Conservation (phyloP, 2,888 invertebrate species). For the Odontomyia ornata region DNA sequence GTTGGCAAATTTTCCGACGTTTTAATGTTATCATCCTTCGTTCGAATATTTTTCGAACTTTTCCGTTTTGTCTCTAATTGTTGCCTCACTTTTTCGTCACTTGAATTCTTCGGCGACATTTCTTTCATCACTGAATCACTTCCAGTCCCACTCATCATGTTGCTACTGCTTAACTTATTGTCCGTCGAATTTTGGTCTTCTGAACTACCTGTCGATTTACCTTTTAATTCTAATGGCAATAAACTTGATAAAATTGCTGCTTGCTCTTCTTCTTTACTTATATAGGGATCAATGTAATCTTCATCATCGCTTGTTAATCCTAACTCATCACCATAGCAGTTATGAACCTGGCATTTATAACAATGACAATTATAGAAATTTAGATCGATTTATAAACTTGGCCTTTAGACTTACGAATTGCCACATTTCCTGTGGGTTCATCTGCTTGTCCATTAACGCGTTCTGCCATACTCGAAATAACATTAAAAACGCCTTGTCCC, state of each 20-base stretch:
- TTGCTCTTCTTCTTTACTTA: constrained; percentile 65
- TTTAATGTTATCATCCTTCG: constrained; percentile 59
- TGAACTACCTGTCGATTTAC: constrained; percentile 54
- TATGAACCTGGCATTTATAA: constrained; percentile 73
- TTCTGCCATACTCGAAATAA: constrained; percentile 97
- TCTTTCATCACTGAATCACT: not conserved
- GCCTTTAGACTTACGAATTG: constrained; percentile 73
- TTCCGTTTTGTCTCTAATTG: constrained; percentile 58
- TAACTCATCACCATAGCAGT: constrained; percentile 92
- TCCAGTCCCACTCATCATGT: not conserved
- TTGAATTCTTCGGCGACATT: constrained; percentile 15
- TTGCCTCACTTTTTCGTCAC: constrained; percentile 19
- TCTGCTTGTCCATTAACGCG: constrained; percentile 88
- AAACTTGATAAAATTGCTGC: constrained; percentile 43
- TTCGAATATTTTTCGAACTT: constrained; percentile 58
- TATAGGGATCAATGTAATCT: constrained; percentile 75
- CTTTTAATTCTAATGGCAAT: constrained; percentile 50
- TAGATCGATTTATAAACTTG: not conserved
- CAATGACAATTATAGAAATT: not conserved
- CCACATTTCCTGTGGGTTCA: constrained; percentile 86
- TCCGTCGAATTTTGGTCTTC: constrained; percentile 58
- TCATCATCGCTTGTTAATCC: constrained; percentile 94
- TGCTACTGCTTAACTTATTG: constrained; percentile 21
- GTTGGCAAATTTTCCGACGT: constrained; percentile 68
- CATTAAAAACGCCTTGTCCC: constrained; percentile 96